A percentile compares a stretch with the other conserved stretches of the same genome.
Evolutionary conservation across 2,797 vertebrate genomes (phyloP).

Genomic region (Catamblyrhynchus diadema): DNA sequence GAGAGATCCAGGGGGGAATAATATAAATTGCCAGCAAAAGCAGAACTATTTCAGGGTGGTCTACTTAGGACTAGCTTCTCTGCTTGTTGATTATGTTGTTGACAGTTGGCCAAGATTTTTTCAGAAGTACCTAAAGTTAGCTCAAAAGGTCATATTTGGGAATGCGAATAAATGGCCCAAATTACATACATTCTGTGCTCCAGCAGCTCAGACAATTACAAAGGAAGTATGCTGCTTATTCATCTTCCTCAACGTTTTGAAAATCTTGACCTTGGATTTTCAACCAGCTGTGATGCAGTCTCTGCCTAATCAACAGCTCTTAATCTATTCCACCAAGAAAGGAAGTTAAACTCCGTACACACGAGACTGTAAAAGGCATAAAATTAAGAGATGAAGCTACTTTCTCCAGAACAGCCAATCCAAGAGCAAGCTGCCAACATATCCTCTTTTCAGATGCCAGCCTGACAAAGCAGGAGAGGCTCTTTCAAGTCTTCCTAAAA

Average conservation of each 20-base stretch:
- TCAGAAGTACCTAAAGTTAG: slow-evolving; percentile 38
- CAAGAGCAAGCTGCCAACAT: neutral
- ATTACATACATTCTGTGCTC: neutral
- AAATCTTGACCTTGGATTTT: slow-evolving; percentile 9
- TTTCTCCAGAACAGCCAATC: neutral
- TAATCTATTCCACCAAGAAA: neutral
- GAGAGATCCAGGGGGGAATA: neutral
- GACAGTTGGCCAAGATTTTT: slow-evolving; percentile 34
- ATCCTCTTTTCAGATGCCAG: neutral
- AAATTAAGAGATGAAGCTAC: neutral
- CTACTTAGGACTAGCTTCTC: slow-evolving; percentile 7
- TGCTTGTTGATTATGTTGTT: slow-evolving; percentile 38
- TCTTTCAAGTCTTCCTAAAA: slow-evolving; percentile 1
- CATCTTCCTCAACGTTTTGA: neutral
- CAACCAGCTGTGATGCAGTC: neutral
- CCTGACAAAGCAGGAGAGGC: neutral
- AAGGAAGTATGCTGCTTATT: neutral
- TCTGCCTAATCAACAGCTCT: neutral
- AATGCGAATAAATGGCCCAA: neutral
- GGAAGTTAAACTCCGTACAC: neutral
- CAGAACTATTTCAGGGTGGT: slow-evolving; percentile 56
- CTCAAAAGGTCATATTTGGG: slow-evolving; percentile 2
- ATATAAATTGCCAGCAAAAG: slow-evolving; percentile 52
- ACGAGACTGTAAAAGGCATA: neutral
- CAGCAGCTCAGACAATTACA: neutral